Conservation (phyloP, 92 coral and sea anemone species). For the Epizoanthus illoricatus region DNA sequence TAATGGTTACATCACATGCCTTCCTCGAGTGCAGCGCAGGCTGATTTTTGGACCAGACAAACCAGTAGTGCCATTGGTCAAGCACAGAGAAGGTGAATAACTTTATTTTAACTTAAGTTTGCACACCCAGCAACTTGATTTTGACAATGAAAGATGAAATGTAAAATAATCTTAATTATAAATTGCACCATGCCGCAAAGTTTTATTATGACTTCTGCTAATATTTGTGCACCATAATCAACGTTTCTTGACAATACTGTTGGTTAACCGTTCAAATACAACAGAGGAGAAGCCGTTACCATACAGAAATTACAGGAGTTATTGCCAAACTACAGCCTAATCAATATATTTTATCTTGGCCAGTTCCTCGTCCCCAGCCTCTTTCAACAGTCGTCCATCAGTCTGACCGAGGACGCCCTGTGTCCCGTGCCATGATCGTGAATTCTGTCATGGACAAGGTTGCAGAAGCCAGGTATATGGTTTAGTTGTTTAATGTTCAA, state of each 20-base stretch:
- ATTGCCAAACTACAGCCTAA: neutral
- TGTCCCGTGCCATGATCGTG: conserved; percentile 81
- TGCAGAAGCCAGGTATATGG: conserved; percentile 75
- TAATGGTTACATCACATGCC: conserved; percentile 77
- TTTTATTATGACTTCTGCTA: no score
- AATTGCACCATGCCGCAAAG: no score
- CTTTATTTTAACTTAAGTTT: neutral
- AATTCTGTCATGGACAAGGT: conserved; percentile 89
- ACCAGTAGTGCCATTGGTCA: conserved; percentile 38
- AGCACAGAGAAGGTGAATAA: conserved; percentile 67
- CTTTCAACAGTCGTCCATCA: conserved; percentile 88
- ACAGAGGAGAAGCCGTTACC: no score
- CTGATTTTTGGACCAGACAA: conserved; percentile 75
- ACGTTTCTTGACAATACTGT: no score
- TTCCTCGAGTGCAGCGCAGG: conserved; percentile 87
- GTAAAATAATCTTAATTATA: no score
- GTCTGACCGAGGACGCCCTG: conserved; percentile 70
- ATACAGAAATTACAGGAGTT: neutral
- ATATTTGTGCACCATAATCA: no score
- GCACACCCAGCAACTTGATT: no score
- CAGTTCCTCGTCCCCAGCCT: conserved; percentile 93
- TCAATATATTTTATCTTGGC: neutral
- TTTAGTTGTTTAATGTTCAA: no score
- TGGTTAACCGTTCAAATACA: neutral
- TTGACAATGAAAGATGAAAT: no score